Evolutionary conservation across 2,888 invertebrate species (phyloP).

Genomic region (Luperina testacea): DNA sequence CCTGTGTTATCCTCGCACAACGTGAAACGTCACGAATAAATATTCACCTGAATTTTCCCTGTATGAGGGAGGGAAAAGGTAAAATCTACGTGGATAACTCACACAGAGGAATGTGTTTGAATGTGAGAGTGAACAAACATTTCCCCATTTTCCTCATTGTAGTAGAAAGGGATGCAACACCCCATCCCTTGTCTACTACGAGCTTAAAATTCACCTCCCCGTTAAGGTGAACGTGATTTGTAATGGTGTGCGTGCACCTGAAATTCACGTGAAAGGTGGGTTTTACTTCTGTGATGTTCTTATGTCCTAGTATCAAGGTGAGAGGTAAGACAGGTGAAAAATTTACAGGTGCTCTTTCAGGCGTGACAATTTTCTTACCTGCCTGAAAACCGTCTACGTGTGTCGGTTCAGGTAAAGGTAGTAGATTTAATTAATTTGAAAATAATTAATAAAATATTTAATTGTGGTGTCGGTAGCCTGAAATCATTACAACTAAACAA

Average conservation of each 20-base stretch:
- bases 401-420: neutral
- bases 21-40: constrained; percentile 27
- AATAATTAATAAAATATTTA: neutral
- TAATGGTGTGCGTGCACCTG: constrained; percentile 75
- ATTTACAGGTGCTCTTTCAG: constrained; percentile 76
- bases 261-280: constrained; percentile 77
- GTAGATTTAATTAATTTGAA: neutral
- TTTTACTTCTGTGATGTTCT: constrained; percentile 74
- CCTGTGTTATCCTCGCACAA: constrained; percentile 67
- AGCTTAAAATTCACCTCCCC: constrained; percentile 22
- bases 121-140: constrained; percentile 24
- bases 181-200: constrained; percentile 17
- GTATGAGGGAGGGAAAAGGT: constrained; percentile 18
- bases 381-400: constrained; percentile 1
- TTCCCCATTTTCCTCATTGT: constrained; percentile 13
- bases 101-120: constrained; percentile 18
- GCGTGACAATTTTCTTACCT: constrained; percentile 60
- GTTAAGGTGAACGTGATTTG: constrained; percentile 55
- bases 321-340: constrained; percentile 87
- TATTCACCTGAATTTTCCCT: constrained; percentile 39
- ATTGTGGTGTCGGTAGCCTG: neutral
- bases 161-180: constrained; percentile 42
- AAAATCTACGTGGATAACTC: constrained; percentile 6
- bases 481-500: neutral
- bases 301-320: constrained; percentile 85